Evolutionary conservation across 2,797 vertebrate species (phyloP).

Genomic region (Petrocephalus sullivani): DNA sequence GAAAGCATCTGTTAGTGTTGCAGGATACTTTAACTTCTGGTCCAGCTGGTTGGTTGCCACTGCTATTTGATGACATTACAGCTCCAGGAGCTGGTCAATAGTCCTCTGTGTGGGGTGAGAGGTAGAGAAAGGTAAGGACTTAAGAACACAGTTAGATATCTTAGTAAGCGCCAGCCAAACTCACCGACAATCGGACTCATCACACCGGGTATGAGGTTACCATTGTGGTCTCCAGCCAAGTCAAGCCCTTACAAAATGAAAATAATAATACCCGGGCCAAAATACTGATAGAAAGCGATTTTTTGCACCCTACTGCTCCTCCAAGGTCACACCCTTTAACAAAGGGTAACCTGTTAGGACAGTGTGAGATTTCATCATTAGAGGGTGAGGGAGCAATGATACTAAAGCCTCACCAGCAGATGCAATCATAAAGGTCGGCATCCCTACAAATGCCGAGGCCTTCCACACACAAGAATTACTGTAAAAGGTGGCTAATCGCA

Average conservation of each 20-base stretch:
- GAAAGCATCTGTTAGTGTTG: not conserved
- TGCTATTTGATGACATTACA: not conserved
- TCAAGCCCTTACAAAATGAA: not conserved
- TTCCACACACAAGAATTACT: not conserved
- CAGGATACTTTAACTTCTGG: not conserved
- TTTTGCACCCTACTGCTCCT: not conserved
- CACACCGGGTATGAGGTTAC: not conserved
- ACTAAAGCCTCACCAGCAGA: not conserved
- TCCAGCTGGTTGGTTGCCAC: not conserved
- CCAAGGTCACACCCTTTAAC: not conserved
- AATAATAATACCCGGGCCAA: not conserved
- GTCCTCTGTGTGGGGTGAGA: not conserved
- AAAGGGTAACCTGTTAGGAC: not conserved
- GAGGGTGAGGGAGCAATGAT: not conserved
- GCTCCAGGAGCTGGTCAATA: not conserved
- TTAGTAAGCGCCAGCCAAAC: not conserved
- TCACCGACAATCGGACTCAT: not conserved
- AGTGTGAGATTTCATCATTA: not conserved
- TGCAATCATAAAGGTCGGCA: not conserved
- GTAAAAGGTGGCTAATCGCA: not conserved
- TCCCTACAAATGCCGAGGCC: not conserved
- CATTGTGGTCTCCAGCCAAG: not conserved
- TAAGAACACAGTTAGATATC: not conserved
- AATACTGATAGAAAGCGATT: not conserved
- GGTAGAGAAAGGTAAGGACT: not conserved